Conservation (phyloP, 1,140 invertebrate genomes). For the Trissolcus basalis region DNA sequence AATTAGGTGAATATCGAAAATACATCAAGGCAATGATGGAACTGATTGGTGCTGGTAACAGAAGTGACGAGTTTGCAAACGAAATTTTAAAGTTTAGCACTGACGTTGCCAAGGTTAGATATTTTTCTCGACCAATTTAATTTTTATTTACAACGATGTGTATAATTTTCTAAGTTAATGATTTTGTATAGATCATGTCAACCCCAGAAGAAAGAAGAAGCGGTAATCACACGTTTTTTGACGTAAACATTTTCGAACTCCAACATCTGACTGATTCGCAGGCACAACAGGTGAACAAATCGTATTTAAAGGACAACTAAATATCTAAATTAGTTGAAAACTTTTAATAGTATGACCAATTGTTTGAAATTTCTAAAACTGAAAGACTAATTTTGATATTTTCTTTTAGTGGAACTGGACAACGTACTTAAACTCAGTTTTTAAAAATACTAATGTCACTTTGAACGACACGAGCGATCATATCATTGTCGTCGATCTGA, state of each 20-base stretch:
- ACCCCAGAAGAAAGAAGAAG: constrained; percentile 83
- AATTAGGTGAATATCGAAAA: constrained; percentile 79
- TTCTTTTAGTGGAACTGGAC: constrained; percentile 82
- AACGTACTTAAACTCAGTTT: constrained; percentile 79
- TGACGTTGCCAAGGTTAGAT: constrained; percentile 80
- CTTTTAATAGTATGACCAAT: too few species aligned
- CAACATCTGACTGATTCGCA: constrained; percentile 73
- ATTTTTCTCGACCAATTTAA: too few species aligned
- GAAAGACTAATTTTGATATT: background rate
- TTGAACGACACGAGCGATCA: constrained; percentile 75
- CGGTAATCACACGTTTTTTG: constrained; percentile 84
- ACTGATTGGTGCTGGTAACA: constrained; percentile 73
- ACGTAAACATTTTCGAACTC: constrained; percentile 82
- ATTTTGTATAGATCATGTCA: constrained; percentile 80
- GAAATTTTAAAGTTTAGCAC: constrained; percentile 84
- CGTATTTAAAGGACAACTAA: too few species aligned
- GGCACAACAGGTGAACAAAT: constrained; percentile 66
- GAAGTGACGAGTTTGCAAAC: constrained; percentile 78
- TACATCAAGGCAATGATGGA: constrained; percentile 79
- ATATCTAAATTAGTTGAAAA: too few species aligned
- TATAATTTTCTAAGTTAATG: constrained; percentile 2
- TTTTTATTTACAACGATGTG: background rate
- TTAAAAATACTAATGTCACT: constrained; percentile 78
- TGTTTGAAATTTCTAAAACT: background rate
- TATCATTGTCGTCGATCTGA: constrained; percentile 80